Percentiles rank a stretch among this genome's conserved stretches.
phyloP scores from a whole-genome alignment of 1,140 invertebrate species.

The Eumeta japonica region DNA sequence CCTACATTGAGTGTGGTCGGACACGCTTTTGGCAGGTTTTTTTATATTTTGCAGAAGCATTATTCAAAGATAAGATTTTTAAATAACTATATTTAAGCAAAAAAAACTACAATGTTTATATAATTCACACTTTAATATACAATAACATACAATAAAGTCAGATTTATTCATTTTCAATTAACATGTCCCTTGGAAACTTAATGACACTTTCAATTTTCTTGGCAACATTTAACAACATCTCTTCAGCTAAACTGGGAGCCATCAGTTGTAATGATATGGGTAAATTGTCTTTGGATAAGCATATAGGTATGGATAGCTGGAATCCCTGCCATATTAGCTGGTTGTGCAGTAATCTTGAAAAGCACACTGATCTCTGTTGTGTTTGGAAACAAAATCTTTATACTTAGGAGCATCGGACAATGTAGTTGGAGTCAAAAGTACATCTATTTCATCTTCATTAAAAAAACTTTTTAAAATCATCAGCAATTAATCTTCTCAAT shows the following conservation, averaged over 20 bases:
- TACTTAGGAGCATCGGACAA: conserved; percentile 78
- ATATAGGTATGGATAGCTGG: conserved; percentile 87
- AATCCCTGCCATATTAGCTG: conserved; percentile 93
- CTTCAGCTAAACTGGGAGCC: conserved; percentile 76
- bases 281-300: conserved; percentile 72
- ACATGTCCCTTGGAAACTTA: too few species aligned
- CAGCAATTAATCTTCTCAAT: conserved; percentile 80
- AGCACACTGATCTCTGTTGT: conserved; percentile 84
- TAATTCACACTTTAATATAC: too few species aligned
- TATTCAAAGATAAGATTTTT: too few species aligned
- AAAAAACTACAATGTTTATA: too few species aligned
- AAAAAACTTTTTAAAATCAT: conserved; percentile 84
- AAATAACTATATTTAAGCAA: too few species aligned
- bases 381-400: conserved; percentile 74
- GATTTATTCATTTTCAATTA: too few species aligned
- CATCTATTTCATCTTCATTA: conserved; percentile 68
- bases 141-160: too few species aligned
- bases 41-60: too few species aligned
- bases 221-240: conserved; percentile 74
- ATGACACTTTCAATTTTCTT: conserved; percentile 81
- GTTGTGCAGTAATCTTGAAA: conserved; percentile 94
- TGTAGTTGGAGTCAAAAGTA: conserved; percentile 91
- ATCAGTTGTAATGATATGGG: conserved; percentile 94
- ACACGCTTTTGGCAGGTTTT: too few species aligned
- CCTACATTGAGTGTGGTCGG: too few species aligned